Conservation (phyloP, 2,888 invertebrate species). For the Tinea trinotella region DNA sequence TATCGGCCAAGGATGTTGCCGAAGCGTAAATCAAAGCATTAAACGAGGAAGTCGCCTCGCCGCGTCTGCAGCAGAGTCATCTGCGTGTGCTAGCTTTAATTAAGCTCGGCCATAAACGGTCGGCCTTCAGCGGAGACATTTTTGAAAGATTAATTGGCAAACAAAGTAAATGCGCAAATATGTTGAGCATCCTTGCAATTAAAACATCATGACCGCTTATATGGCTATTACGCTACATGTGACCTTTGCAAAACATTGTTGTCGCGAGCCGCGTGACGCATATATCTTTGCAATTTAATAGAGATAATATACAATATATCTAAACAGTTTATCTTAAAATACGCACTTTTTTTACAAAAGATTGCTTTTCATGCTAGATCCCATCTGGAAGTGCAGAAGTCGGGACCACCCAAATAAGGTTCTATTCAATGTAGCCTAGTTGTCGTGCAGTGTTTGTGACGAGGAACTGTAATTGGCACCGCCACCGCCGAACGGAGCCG, state of each 20-base stretch:
- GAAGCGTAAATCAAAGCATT: slow-evolving; percentile 49
- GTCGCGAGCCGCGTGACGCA: slow-evolving; percentile 2
- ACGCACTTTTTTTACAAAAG: background rate
- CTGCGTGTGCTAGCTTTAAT: slow-evolving; percentile 46
- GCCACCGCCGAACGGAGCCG: slow-evolving; percentile 21
- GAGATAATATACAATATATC: background rate
- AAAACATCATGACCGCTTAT: slow-evolving; percentile 12
- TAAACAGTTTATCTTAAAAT: slow-evolving; percentile 5
- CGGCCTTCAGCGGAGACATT: slow-evolving; percentile 42
- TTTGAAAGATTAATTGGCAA: slow-evolving; percentile 20
- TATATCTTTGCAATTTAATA: background rate
- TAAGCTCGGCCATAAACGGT: slow-evolving; percentile 46
- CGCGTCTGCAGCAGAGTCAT: slow-evolving; percentile 25
- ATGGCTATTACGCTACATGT: slow-evolving; percentile 8
- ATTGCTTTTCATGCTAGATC: slow-evolving; percentile 3
- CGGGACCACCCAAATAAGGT: slow-evolving; percentile 27
- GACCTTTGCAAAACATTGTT: background rate
- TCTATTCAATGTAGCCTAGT: slow-evolving; percentile 20
- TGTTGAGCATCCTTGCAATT: slow-evolving; percentile 9
- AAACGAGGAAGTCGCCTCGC: slow-evolving; percentile 27
- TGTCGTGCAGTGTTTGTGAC: slow-evolving; percentile 20
- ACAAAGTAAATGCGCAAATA: slow-evolving; percentile 11
- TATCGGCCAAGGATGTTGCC: slow-evolving; percentile 40
- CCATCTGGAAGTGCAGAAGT: background rate
- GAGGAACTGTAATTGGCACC: slow-evolving; percentile 29